A percentile compares a stretch with the other conserved stretches of the same genome.
These are phyloP conservation scores for Psococerastis gibbosa DNA, from an alignment of 2,888 invertebrate species.

Conservation along the genomic window DNA sequence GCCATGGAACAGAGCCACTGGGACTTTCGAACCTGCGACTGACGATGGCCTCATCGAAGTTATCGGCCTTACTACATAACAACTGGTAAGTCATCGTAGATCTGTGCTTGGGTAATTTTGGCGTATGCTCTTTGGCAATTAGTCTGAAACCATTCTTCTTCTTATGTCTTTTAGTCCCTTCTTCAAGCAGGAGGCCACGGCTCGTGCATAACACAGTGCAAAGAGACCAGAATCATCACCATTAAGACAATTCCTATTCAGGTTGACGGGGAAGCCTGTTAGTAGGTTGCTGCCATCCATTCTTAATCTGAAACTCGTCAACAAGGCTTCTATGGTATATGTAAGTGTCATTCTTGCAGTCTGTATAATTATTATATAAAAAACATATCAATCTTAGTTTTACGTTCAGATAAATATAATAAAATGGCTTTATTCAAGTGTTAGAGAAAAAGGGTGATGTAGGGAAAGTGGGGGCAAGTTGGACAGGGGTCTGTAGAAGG, in stretches of 20 bases:
- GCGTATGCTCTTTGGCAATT: no score
- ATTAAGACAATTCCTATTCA: slow-evolving; percentile 96
- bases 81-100: slow-evolving; percentile 50
- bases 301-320: slow-evolving; percentile 70
- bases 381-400: no score
- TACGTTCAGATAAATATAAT: no score
- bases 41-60: slow-evolving; percentile 95
- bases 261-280: slow-evolving; percentile 95
- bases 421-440: no score
- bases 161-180: slow-evolving; percentile 43
- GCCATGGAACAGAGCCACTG: slow-evolving; percentile 78
- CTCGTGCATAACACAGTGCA: slow-evolving; percentile 86
- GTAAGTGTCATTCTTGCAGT: no score
- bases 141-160: slow-evolving; percentile 9
- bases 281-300: slow-evolving; percentile 69
- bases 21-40: slow-evolving; percentile 62
- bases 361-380: no score
- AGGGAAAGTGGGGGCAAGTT: no score
- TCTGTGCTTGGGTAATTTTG: no score
- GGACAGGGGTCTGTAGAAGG: no score
- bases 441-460: no score
- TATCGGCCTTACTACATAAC: slow-evolving; percentile 92
- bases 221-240: slow-evolving; percentile 73
- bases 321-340: slow-evolving; percentile 90
- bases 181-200: slow-evolving; percentile 96